These are phyloP conservation scores for Apodemia hepburni DNA, from an alignment of 2,888 invertebrate genomes.

Conservation along the genomic window DNA sequence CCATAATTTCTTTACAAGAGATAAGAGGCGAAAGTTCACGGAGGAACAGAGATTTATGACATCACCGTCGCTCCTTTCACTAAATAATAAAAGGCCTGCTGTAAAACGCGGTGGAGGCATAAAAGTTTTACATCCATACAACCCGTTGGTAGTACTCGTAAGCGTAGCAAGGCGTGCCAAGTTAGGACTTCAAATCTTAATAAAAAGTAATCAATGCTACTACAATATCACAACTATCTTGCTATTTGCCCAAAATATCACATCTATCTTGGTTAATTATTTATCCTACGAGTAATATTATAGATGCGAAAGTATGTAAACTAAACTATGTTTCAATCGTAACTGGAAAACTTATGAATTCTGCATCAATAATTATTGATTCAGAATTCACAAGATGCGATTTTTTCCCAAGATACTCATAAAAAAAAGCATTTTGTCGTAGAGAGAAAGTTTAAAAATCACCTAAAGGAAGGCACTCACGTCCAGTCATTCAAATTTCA, in stretches of 20 bases:
- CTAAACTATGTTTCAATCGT: too few relatives aligned
- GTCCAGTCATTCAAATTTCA: too few relatives aligned
- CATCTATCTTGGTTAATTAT: too few relatives aligned
- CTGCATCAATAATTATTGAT: too few relatives aligned
- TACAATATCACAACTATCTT: constrained; percentile 43
- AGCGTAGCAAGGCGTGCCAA: constrained; percentile 55
- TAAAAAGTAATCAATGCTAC: constrained; percentile 69
- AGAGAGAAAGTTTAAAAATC: too few relatives aligned
- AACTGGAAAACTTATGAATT: too few relatives aligned
- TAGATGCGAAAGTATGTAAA: too few relatives aligned
- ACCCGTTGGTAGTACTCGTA: constrained; percentile 71
- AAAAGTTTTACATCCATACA: constrained; percentile 78
- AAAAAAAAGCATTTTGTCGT: too few relatives aligned
- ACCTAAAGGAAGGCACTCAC: too few relatives aligned
- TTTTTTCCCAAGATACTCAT: too few relatives aligned
- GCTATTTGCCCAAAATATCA: constrained; percentile 34
- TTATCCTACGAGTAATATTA: too few relatives aligned
- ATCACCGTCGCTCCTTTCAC: constrained; percentile 78
- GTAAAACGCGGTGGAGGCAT: constrained; percentile 75
- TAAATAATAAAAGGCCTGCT: constrained; percentile 79
- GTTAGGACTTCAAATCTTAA: constrained; percentile 67
- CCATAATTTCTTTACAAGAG: constrained; percentile 76
- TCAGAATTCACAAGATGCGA: too few relatives aligned
- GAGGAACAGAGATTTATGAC: constrained; percentile 79
- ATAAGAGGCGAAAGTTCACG: constrained; percentile 80